Evolutionary conservation across 2,113 vertebrate genomes (phyloP).

Genomic region (Grus americana): DNA sequence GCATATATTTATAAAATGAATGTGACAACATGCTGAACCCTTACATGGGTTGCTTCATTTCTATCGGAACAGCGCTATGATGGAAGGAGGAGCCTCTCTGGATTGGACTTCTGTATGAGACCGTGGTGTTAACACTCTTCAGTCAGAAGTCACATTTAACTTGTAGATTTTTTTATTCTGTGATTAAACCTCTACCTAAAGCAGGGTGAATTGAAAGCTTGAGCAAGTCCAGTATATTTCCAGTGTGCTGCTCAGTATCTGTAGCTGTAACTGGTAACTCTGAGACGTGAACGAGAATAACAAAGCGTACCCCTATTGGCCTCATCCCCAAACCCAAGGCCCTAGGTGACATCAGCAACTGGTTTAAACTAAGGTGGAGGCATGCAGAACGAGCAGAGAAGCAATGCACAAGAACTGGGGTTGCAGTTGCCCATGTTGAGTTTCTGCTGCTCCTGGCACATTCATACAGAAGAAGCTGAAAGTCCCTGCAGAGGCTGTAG

Average conservation of each 20-base stretch:
- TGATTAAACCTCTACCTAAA: background rate
- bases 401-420: background rate
- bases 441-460: background rate
- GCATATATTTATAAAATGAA: background rate
- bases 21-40: background rate
- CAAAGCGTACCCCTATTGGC: background rate
- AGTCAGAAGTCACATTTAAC: background rate
- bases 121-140: background rate
- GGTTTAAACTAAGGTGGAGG: background rate
- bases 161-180: background rate
- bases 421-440: background rate
- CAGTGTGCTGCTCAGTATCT: background rate
- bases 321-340: background rate
- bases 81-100: background rate
- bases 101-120: background rate
- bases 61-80: background rate
- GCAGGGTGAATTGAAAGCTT: background rate
- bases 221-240: background rate
- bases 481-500: background rate
- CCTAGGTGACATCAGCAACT: background rate
- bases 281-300: background rate
- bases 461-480: constrained; percentile 16
- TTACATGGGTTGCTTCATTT: background rate
- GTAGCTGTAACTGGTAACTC: background rate
- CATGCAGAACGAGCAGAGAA: background rate